Evolutionary conservation across 2,113 vertebrate genomes (phyloP).

Genomic region (Pungitius pungitius): DNA sequence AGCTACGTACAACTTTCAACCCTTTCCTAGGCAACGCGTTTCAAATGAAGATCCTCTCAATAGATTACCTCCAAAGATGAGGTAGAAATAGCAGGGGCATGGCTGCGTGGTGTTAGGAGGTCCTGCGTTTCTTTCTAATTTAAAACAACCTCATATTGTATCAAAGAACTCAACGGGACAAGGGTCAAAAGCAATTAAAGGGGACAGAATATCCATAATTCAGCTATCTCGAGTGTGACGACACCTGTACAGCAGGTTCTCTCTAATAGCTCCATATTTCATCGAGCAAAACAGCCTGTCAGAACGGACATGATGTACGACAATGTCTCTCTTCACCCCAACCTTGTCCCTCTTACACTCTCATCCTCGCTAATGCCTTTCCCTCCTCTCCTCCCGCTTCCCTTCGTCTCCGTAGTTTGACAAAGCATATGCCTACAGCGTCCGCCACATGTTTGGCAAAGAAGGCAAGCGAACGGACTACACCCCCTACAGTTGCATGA

Average conservation of each 20-base stretch:
- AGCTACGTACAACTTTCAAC: not conserved
- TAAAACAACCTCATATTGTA: not conserved
- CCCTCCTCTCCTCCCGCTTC: constrained; percentile 12
- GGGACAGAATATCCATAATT: constrained; percentile 67
- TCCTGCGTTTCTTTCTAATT: constrained; percentile 5
- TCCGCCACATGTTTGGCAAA: constrained; percentile 96
- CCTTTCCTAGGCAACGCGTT: too few species aligned
- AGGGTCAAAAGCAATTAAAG: constrained; percentile 32
- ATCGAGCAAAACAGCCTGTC: constrained; percentile 70
- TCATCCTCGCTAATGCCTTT: constrained; percentile 62
- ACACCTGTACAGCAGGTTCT: constrained; percentile 70
- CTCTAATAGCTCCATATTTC: constrained; percentile 77
- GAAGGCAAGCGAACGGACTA: constrained; percentile 97
- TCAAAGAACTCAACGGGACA: constrained; percentile 30
- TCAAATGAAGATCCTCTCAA: not conserved
- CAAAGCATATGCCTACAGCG: constrained; percentile 94
- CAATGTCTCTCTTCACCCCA: constrained; percentile 72
- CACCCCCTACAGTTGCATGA: constrained; percentile 97
- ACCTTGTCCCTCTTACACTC: constrained; percentile 62
- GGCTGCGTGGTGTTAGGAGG: not conserved
- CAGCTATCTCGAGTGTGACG: constrained; percentile 62
- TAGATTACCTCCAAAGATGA: not conserved
- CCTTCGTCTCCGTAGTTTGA: constrained; percentile 87
- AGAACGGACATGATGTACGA: constrained; percentile 67
- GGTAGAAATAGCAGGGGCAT: not conserved